Percentiles rank a stretch among this genome's conserved stretches.
Evolutionary conservation across 2,113 vertebrate species (phyloP).

Genomic region (Aegithalos caudatus): DNA sequence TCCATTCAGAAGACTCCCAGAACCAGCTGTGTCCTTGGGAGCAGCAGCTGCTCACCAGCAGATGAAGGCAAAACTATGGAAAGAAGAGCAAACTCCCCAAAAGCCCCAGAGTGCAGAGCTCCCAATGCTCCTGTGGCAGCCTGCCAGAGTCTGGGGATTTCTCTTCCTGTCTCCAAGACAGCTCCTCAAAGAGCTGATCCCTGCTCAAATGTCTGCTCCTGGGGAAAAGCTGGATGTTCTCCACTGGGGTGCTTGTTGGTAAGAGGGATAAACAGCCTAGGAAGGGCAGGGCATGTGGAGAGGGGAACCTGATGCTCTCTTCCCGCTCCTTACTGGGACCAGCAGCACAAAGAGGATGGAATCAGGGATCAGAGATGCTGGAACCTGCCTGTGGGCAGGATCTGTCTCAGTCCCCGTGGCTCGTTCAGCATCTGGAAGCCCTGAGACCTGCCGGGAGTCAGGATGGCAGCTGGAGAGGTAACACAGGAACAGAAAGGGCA

Average conservation of each 20-base stretch:
- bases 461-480: background rate
- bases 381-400: rapidly evolving
- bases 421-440: rapidly evolving
- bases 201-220: background rate
- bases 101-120: background rate
- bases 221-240: background rate
- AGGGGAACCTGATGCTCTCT: rapidly evolving
- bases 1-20: rapidly evolving
- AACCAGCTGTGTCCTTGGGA: background rate
- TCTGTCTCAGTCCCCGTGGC: rapidly evolving
- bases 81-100: background rate
- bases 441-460: background rate
- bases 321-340: background rate
- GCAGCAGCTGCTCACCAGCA: background rate
- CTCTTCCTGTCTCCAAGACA: background rate
- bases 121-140: background rate
- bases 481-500: background rate
- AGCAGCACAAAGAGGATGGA: background rate
- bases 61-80: background rate
- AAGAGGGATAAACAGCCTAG: background rate
- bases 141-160: background rate
- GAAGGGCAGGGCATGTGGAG: background rate
- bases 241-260: background rate
- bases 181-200: background rate
- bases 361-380: rapidly evolving